Conservation (phyloP, 2,888 invertebrate genomes). For the Spodoptera exigua region DNA sequence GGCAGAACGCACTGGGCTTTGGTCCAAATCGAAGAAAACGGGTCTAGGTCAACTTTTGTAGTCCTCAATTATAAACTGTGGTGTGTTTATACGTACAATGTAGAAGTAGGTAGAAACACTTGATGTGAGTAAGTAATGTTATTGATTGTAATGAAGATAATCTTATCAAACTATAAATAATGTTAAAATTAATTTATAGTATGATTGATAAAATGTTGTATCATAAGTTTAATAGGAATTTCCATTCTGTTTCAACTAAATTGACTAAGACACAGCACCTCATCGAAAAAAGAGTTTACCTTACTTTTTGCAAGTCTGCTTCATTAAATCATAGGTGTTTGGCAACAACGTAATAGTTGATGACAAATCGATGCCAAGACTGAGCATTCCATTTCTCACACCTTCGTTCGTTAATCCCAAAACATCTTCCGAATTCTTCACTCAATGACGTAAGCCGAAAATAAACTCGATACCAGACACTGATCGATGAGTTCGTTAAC, state of each 20-base stretch:
- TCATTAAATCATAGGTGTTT: slow-evolving; percentile 6
- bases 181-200: slow-evolving; percentile 27
- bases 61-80: slow-evolving; percentile 43
- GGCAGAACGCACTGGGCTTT: slow-evolving; percentile 74
- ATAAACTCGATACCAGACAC: slow-evolving; percentile 17
- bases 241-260: slow-evolving; percentile 8
- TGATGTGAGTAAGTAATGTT: slow-evolving; percentile 33
- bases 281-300: no score
- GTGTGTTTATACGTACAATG: slow-evolving; percentile 28
- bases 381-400: not conserved
- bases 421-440: slow-evolving; percentile 20
- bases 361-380: slow-evolving; percentile 22
- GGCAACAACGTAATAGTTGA: slow-evolving; percentile 13
- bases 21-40: slow-evolving; percentile 77
- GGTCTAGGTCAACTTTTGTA: slow-evolving; percentile 78
- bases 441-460: slow-evolving; percentile 23
- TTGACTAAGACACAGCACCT: not conserved
- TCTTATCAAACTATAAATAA: slow-evolving; percentile 57
- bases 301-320: slow-evolving; percentile 2
- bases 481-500: slow-evolving; percentile 36
- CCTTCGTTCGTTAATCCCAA: slow-evolving; percentile 16
- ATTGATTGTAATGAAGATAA: slow-evolving; percentile 52
- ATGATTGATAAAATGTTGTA: slow-evolving; percentile 18
- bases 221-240: slow-evolving; percentile 19
- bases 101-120: slow-evolving; percentile 19